Base-by-base conservation (phyloP, 2,888 invertebrate species). In the Apoda limacodes region DNA sequence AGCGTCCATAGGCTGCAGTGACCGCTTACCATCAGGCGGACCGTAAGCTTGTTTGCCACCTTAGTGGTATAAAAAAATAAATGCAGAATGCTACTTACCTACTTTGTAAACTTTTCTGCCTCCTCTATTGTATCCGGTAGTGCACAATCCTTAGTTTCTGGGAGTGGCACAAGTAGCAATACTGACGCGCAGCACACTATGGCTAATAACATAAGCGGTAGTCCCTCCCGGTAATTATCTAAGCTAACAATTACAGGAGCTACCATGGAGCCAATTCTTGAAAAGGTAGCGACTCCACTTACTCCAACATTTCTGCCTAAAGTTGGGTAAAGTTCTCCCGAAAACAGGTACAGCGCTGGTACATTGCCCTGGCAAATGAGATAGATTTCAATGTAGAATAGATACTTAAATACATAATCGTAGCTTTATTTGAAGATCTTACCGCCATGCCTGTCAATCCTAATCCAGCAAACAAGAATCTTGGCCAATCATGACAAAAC, bases 291-390 rank as follows among this genome's bases (percentile, higher is more conserved):
- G 26, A 89, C 88, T 1, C 85, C 82, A 6, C 91, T 90, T 26
- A 92, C 83, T 2, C 90, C 91, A 9, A 86, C 85, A 52, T 92
- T 92, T 10, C 93, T 78, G 3, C 89, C 83, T 9, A 89, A 81
- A 0, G 92, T 93, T 6, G 93, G 93, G 52, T 87, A 92, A 19
- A 92, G 60, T 63, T 93, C 92, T 0, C 90, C 89, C 6, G 89
- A 86, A 55, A 86, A 90, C 10, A 93, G 76, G 57, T 89, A 92
- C 32, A 90, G 66, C 1, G 87, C 68, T 30, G 81, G 74, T 36
- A 80, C 60, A 1, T 82, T 70, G 6, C 85, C 75, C 85, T 85
- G 57, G 25, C 68, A 65, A 35, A 39, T 31, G 27, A 17, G 24
- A 11, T 29, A 30, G 4, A 17, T 9, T 15, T 15, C 17, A n/a